A percentile compares a stretch with the other conserved stretches of the same genome.
These are phyloP conservation scores for Pseudococcus viburni DNA, from an alignment of 2,888 invertebrate genomes.

Conservation along the genomic window DNA sequence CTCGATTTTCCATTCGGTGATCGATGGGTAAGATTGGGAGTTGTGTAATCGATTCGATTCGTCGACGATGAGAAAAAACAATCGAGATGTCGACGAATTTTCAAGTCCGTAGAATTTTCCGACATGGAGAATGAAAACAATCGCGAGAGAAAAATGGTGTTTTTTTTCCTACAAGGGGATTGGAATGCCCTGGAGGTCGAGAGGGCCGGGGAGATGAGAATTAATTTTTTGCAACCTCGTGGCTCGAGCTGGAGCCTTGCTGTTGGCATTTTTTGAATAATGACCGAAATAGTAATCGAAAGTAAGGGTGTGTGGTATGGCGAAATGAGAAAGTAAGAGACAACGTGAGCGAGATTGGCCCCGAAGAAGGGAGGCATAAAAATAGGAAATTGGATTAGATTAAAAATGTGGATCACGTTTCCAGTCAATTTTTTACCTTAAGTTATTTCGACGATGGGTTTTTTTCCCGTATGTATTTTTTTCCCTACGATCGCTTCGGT, in stretches of 20 bases:
- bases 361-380: constrained; percentile 24
- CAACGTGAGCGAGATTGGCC: constrained; percentile 1
- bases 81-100: neutral
- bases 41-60: constrained; percentile 62
- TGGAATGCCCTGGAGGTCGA: neutral
- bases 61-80: constrained; percentile 24
- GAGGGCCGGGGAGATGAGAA: neutral
- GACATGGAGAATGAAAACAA: neutral
- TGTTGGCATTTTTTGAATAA: constrained; percentile 57
- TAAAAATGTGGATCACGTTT: constrained; percentile 64
- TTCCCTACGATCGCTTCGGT: neutral
- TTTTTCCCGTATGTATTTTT: constrained; percentile 24
- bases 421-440: constrained; percentile 64
- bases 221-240: constrained; percentile 21
- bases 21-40: constrained; percentile 7
- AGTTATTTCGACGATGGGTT: constrained; percentile 57
- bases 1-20: neutral
- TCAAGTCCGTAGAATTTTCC: constrained; percentile 21
- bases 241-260: neutral
- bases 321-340: constrained; percentile 22
- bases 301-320: neutral
- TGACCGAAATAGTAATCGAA: constrained; percentile 41
- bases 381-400: constrained; percentile 64
- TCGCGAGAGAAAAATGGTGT: neutral
- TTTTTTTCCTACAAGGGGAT: neutral